Percentiles rank a stretch among this genome's conserved stretches.
Evolutionary conservation across 2,113 vertebrate genomes (phyloP).

Genomic region (Onychostruthus taczanowskii): DNA sequence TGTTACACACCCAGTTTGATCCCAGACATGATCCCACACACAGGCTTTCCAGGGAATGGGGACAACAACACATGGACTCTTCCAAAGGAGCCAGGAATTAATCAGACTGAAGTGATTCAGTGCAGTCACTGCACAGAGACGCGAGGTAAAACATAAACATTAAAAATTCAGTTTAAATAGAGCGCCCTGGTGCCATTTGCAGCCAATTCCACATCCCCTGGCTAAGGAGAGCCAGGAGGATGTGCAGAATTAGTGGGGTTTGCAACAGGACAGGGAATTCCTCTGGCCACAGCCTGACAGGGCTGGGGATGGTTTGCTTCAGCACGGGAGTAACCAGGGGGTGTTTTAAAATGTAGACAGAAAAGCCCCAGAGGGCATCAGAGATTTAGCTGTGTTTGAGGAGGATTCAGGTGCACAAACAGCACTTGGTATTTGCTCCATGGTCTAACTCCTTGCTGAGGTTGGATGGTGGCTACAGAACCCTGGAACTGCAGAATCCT

Average conservation of each 20-base stretch:
- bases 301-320: background rate
- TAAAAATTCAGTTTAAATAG: background rate
- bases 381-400: background rate
- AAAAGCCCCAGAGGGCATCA: background rate
- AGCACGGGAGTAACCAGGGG: background rate
- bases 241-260: background rate
- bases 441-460: rapidly evolving
- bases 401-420: background rate
- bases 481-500: background rate
- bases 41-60: background rate
- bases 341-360: background rate
- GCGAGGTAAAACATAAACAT: background rate
- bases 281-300: background rate
- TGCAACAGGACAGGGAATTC: background rate
- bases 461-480: rapidly evolving
- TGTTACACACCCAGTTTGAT: too few relatives aligned
- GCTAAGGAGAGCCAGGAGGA: background rate
- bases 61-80: background rate
- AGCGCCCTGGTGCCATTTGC: background rate
- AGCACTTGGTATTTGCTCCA: background rate
- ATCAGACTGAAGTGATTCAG: background rate
- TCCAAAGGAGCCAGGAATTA: background rate
- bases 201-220: rapidly evolving
- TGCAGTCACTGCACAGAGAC: background rate
- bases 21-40: background rate